A percentile compares a stretch with the other conserved stretches of the same genome.
phyloP scores from a whole-genome alignment of 1,140 invertebrate species.

The Eufriesea mexicana region DNA sequence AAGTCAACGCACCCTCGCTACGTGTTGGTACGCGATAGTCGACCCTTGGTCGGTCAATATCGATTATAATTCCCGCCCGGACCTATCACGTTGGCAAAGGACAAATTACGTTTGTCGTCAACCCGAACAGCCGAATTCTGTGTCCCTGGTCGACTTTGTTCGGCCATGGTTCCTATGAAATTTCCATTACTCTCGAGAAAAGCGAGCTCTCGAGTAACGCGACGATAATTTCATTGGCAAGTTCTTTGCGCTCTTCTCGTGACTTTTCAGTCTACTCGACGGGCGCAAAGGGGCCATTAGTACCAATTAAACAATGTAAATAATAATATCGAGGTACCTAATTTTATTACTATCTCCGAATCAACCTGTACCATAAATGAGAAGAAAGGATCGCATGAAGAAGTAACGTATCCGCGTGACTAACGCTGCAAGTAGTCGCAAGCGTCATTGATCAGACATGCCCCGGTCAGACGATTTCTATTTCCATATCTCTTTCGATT shows the following conservation, averaged over 20 bases:
- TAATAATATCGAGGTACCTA: too few species aligned
- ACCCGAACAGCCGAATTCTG: not conserved
- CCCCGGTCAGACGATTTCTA: not conserved
- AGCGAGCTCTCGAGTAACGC: not conserved
- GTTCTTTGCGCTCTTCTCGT: not conserved
- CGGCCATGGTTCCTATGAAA: not conserved
- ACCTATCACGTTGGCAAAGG: not conserved
- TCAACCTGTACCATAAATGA: too few species aligned
- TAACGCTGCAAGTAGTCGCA: not conserved
- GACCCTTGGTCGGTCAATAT: not conserved
- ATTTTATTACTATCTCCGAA: too few species aligned
- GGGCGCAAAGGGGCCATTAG: too few species aligned
- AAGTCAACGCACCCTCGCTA: conserved; percentile 25
- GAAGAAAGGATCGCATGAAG: too few species aligned
- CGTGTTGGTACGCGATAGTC: not conserved
- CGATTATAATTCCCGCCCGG: conserved; percentile 40
- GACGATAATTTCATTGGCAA: not conserved
- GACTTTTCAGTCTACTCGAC: not conserved
- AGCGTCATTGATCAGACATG: not conserved
- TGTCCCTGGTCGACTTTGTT: too few species aligned
- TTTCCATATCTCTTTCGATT: not conserved
- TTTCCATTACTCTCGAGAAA: not conserved
- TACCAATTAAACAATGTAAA: too few species aligned
- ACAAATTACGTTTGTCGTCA: conserved; percentile 12
- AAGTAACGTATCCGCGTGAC: too few species aligned